Evolutionary conservation across 2,888 invertebrate genomes (phyloP).

Genomic region (Dorcus hopei): DNA sequence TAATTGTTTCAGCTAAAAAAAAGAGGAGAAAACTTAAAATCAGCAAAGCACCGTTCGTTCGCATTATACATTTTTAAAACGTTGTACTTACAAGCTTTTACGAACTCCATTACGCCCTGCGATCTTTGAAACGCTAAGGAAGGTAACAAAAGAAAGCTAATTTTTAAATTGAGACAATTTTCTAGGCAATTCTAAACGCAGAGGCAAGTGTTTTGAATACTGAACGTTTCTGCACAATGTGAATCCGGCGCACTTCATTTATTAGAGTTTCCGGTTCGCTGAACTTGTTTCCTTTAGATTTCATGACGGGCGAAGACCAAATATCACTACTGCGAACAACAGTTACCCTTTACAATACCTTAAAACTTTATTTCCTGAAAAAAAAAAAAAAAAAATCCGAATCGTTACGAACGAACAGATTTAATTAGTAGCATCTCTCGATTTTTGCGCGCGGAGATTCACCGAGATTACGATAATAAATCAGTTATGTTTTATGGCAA

Average conservation of each 20-base stretch:
- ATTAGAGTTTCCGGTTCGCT: conserved; percentile 16
- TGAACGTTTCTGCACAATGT: conserved; percentile 9
- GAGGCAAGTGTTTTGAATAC: conserved; percentile 9
- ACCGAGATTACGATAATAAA: conserved; percentile 13
- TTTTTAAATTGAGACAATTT: conserved; percentile 20
- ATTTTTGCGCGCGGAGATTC: no score
- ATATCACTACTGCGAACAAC: background rate
- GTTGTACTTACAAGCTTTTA: conserved; percentile 15
- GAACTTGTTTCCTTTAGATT: conserved; percentile 14
- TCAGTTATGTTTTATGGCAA: conserved; percentile 16
- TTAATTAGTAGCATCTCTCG: no score
- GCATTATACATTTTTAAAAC: conserved; percentile 17
- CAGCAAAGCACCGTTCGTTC: conserved; percentile 4
- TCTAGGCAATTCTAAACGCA: conserved; percentile 6
- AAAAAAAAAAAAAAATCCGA: no score
- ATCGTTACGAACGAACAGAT: no score
- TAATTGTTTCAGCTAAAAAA: conserved; percentile 7
- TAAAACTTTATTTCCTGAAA: background rate
- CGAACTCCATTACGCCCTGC: conserved; percentile 10
- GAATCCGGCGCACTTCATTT: conserved; percentile 14
- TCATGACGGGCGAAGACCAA: conserved; percentile 8
- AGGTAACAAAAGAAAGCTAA: conserved; percentile 18
- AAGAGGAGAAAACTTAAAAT: conserved; percentile 5
- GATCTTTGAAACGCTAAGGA: conserved; percentile 11
- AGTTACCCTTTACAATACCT: background rate